Percentiles rank a stretch among this genome's conserved stretches.
These are phyloP conservation scores for Misgurnus mizolepis DNA, from an alignment of 2,113 vertebrate genomes.

Conservation along the genomic window DNA sequence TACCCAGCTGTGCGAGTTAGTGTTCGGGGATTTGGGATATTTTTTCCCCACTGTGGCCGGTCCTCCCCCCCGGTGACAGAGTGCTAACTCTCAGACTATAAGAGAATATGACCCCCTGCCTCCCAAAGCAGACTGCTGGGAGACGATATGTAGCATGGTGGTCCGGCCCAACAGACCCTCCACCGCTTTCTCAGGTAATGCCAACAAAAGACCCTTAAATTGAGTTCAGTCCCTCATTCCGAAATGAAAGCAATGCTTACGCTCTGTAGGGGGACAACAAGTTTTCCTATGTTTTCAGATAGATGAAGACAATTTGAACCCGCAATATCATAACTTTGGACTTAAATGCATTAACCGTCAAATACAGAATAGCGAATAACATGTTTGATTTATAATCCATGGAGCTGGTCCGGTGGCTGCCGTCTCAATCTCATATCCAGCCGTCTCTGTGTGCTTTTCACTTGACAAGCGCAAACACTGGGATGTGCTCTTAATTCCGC, in stretches of 20 bases:
- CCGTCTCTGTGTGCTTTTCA: slow-evolving; percentile 12
- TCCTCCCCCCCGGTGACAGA: slow-evolving; percentile 53
- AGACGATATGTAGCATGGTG: slow-evolving; percentile 51
- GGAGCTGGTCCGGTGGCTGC: neutral
- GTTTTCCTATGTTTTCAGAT: slow-evolving; percentile 41
- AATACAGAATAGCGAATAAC: neutral
- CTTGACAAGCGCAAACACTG: slow-evolving; percentile 34
- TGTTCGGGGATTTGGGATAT: slow-evolving; percentile 56
- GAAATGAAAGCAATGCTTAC: slow-evolving; percentile 41
- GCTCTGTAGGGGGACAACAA: slow-evolving; percentile 36
- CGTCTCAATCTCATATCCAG: neutral
- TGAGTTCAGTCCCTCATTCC: slow-evolving; percentile 43
- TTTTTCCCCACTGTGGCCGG: slow-evolving; percentile 55
- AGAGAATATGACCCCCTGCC: slow-evolving; percentile 54
- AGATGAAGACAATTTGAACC: too few relatives aligned
- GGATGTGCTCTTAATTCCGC: slow-evolving; percentile 37
- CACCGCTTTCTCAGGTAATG: slow-evolving; percentile 55
- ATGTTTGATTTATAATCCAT: neutral
- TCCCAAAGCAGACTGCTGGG: slow-evolving; percentile 46
- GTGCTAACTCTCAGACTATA: slow-evolving; percentile 51
- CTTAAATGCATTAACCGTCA: too few relatives aligned
- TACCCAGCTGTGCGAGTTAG: slow-evolving; percentile 58
- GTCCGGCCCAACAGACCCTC: slow-evolving; percentile 52
- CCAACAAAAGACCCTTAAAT: slow-evolving; percentile 55
- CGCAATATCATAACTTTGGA: too few relatives aligned